Evolutionary conservation across 2,113 vertebrate genomes (phyloP).

Genomic region (Myrmecophaga tridactyla): DNA sequence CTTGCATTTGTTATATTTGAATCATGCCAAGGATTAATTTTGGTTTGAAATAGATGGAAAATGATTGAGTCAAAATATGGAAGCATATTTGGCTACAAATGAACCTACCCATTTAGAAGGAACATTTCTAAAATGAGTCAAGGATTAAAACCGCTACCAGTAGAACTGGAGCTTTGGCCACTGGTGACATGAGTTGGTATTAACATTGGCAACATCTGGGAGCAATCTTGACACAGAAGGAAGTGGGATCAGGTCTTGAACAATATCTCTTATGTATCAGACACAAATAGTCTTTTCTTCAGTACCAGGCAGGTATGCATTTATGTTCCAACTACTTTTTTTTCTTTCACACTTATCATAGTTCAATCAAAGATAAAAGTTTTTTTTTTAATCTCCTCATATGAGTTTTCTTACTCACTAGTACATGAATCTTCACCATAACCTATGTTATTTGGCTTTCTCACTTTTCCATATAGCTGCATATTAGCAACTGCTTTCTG

Average conservation of each 20-base stretch:
- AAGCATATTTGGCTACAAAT: slow-evolving; percentile 65
- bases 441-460: background rate
- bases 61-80: slow-evolving; percentile 64
- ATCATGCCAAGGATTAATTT: slow-evolving; percentile 67
- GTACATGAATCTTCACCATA: background rate
- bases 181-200: slow-evolving; percentile 51
- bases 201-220: slow-evolving; percentile 59
- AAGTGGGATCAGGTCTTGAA: slow-evolving; percentile 52
- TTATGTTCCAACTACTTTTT: slow-evolving; percentile 35
- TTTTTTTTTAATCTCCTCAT: background rate
- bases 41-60: slow-evolving; percentile 67
- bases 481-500: background rate
- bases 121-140: slow-evolving; percentile 59
- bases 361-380: slow-evolving; percentile 54
- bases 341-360: background rate
- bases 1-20: slow-evolving; percentile 50
- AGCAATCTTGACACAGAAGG: slow-evolving; percentile 55
- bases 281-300: slow-evolving; percentile 76
- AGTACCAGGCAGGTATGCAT: slow-evolving; percentile 42
- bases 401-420: slow-evolving; percentile 11
- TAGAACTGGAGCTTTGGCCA: slow-evolving; percentile 21
- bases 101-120: slow-evolving; percentile 3
- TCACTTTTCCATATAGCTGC: background rate
- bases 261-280: slow-evolving; percentile 62
- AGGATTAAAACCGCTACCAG: slow-evolving; percentile 54